These are phyloP conservation scores for Drosophila bocqueti DNA, from an alignment of 1,140 invertebrate species.

Conservation along the genomic window DNA sequence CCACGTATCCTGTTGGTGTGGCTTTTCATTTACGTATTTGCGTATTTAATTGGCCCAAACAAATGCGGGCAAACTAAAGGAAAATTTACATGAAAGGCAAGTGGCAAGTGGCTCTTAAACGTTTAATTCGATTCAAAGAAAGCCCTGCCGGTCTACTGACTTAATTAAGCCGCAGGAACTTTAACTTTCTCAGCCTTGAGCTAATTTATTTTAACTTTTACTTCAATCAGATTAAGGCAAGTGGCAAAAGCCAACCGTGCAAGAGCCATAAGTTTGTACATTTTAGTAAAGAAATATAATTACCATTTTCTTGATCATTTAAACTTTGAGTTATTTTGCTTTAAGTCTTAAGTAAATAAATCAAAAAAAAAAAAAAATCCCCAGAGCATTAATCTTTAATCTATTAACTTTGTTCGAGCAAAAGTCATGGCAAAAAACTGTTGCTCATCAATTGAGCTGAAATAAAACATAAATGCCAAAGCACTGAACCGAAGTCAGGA, in stretches of 20 bases:
- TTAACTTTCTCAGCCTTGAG: conserved; percentile 2
- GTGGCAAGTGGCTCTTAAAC: conserved; percentile 6
- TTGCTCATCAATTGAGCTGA: background rate
- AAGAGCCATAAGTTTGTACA: background rate
- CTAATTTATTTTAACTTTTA: conserved; percentile 15
- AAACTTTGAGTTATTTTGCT: background rate
- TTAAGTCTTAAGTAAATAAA: background rate
- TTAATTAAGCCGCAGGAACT: conserved; percentile 16
- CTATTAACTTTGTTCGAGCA: background rate
- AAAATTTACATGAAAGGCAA: conserved; percentile 9
- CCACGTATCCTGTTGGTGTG: background rate
- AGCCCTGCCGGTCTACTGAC: background rate
- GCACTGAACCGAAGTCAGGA: background rate
- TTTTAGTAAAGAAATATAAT: too few species aligned
- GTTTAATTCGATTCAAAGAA: conserved; percentile 16
- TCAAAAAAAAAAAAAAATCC: background rate
- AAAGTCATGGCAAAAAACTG: background rate
- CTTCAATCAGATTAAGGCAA: background rate
- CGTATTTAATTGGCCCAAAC: conserved; percentile 38
- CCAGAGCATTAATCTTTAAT: background rate
- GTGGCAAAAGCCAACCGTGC: background rate
- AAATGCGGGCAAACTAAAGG: conserved; percentile 22
- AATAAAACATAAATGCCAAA: conserved; percentile 5
- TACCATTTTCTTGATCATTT: background rate
- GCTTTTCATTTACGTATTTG: conserved; percentile 22